Evolutionary conservation across 2,797 vertebrate genomes (phyloP), one percentile per base, ranked within the genome.

Genomic region (Poliocrania exsul): DNA sequence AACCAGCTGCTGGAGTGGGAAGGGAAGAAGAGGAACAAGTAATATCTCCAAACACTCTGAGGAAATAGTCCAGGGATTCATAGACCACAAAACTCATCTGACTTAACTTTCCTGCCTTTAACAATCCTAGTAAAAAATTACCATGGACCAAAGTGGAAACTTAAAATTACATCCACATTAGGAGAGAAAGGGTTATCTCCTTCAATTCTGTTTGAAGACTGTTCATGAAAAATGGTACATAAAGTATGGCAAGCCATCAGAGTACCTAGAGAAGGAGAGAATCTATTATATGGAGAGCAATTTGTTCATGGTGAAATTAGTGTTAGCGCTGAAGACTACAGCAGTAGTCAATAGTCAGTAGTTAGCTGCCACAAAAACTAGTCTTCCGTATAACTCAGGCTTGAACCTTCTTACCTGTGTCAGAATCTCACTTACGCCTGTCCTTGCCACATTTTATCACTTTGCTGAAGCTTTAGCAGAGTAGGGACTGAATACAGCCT

Each of bases 381-480:
- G 31, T 66, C 0, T 1, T 67, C 35, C 17, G 0, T 28, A 50
- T 0, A 0, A 21, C 35, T 71, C 46, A 42, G 65, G 31, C 38
- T 89, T 66, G 19, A 28, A 42, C 17, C 29, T 49, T 73, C 58
- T 87, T 46, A 71, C 10, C 29, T 42, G n/a, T 6, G 3, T 67
- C 72, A 57, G 29, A 73, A 60, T 60, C 37, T 91, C 26, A 56
- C 47, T 47, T n/a, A 16, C 0, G 2, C n/a, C 54, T 58, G 13
- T 62, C 9, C 25, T 74, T 73, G 44, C 40, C 56, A 61, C 24
- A 13, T 70, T 44, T 83, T 49, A 33, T 78, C 18, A 19, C 29
- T 64, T 46, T 11, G 20, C 28, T 84, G 53, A 60, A 81, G 49
- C 9, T 86, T 57, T 46, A 72, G 29, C 12, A 65, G 62, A 21